Conservation (phyloP, 2,888 invertebrate genomes). For the Thera obeliscata region DNA sequence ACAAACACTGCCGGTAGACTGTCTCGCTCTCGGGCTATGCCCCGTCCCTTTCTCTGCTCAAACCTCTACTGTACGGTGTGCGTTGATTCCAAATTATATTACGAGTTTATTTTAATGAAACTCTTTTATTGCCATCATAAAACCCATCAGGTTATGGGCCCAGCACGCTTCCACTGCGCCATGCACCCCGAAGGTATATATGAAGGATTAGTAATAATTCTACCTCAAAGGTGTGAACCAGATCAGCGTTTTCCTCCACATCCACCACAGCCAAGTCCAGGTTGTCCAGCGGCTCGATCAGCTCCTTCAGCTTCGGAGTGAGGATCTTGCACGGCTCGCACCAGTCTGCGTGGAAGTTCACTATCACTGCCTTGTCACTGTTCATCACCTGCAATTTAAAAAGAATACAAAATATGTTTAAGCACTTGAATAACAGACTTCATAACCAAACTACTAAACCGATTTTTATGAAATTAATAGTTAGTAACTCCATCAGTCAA, state of each 20-base stretch:
- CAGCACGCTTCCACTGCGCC: constrained; percentile 93
- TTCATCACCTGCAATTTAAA: constrained; percentile 81
- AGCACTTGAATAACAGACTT: too few relatives aligned
- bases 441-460: too few relatives aligned
- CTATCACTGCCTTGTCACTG: constrained; percentile 93
- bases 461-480: too few relatives aligned
- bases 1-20: too few relatives aligned
- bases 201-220: neutral
- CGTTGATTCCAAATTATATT: too few relatives aligned
- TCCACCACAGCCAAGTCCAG: constrained; percentile 92
- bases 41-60: too few relatives aligned
- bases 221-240: constrained; percentile 90
- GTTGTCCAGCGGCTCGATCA: constrained; percentile 88
- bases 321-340: constrained; percentile 95
- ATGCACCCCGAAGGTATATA: too few relatives aligned
- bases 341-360: constrained; percentile 96
- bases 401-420: neutral
- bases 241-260: constrained; percentile 91
- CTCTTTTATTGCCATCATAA: too few relatives aligned
- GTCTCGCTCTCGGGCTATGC: too few relatives aligned
- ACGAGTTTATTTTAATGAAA: too few relatives aligned
- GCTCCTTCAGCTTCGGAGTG: constrained; percentile 91
- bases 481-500: too few relatives aligned
- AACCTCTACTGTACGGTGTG: too few relatives aligned
- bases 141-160: constrained; percentile 87